Conservation (phyloP, 2,888 invertebrate genomes). For the Epinotia brunnichana region DNA sequence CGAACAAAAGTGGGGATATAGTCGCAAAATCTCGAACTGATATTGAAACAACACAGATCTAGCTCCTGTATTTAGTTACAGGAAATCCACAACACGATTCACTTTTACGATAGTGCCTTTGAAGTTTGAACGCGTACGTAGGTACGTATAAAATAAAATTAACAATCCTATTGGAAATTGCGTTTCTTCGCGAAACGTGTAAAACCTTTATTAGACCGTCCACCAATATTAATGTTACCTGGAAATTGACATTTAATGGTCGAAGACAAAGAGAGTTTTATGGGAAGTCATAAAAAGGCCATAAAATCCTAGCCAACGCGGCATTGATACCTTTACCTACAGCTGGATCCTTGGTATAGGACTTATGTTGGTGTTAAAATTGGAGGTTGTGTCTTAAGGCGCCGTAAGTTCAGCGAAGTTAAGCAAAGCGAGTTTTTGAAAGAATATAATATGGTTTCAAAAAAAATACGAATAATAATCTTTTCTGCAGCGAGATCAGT, state of each 20-base stretch:
- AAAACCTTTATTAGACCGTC: constrained; percentile 3
- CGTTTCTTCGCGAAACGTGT: constrained; percentile 10
- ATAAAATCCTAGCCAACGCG: constrained; percentile 16
- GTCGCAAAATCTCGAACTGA: neutral
- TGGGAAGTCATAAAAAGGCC: constrained; percentile 26
- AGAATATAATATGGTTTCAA: too few species aligned
- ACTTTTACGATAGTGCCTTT: constrained; percentile 1
- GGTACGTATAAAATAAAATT: neutral
- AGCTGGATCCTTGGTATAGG: neutral
- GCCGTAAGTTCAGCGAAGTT: too few species aligned
- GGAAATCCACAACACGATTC: neutral
- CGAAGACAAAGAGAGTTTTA: constrained; percentile 37
- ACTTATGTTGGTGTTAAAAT: neutral
- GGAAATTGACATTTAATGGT: constrained; percentile 35
- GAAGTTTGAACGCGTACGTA: neutral
- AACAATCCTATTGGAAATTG: constrained; percentile 10
- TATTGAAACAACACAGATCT: neutral
- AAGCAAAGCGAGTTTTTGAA: too few species aligned
- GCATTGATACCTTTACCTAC: constrained; percentile 16
- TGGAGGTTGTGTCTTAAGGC: constrained; percentile 8
- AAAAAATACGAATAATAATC: too few species aligned
- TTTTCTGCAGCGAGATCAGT: too few species aligned
- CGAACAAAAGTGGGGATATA: neutral
- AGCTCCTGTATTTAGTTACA: neutral
- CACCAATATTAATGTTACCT: constrained; percentile 31